Base-by-base conservation (phyloP, 2,888 invertebrate genomes). In the Liodrosophila aerea region DNA sequence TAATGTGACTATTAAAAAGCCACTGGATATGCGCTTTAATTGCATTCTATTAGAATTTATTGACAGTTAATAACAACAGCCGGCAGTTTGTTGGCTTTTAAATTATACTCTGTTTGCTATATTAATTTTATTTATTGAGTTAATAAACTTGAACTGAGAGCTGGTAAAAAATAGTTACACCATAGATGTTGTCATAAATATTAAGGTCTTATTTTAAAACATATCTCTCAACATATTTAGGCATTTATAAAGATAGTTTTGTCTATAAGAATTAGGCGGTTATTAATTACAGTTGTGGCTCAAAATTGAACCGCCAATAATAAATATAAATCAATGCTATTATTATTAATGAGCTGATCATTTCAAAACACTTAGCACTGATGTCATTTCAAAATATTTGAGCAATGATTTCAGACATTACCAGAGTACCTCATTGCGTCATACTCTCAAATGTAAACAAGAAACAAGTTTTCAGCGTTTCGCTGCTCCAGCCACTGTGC, bases 31-130 rank as follows among this genome's bases (percentile, higher is more conserved):
- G 64, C 51, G 51, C 62, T 77, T 85, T 63, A 82, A 80, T 73
- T 81, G 65, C 66, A 61, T 71, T 71, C 66, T 65, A 81, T 86
- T 81, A 67, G 65, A 86, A 68, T 66, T 64, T 76, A 83, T 69
- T 64, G 64, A 44, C 66, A 81, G 61, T 76, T 66, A 62, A 39
- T 46, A 53, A 59, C 63, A 53, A 54, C 46, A 39, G 51, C 64
- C 39, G 59, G 16, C 29, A 44, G 12, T 18, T 36, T 33, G 39
- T 44, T 34, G 22, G 22, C 5, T 22, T 22, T 22, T 22, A 22
- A 22, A 18, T 41, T 13, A 30, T 51, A 46, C 53, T 29, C 11
- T 49, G 40, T 46, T 44, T 8, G 9, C n/a, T 15, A 18, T 27
- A 33, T 31, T 41, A 40, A 41, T 36, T 31, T 33, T 4, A 34